Evolutionary conservation across 2,113 vertebrate genomes (phyloP), one percentile per base, ranked within the genome.

Genomic region (Vulpes vulpes): DNA sequence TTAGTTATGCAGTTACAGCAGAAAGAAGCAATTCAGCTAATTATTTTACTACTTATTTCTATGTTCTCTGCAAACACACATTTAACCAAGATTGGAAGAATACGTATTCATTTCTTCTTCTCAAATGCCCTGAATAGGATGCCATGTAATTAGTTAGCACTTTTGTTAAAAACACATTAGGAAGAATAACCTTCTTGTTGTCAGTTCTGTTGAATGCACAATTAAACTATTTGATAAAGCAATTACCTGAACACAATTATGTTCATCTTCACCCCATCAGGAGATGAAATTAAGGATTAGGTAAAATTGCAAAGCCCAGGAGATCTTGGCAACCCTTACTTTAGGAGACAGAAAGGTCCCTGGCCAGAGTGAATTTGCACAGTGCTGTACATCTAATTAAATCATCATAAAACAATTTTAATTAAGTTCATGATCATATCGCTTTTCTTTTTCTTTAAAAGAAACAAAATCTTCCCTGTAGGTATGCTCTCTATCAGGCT

Each of bases 181-280:
- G 96, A 98, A 98, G 91, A 98, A 97, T 97, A 98, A 98, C 97
- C 97, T 97, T 92, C 98, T 97, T 97, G 97, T 97, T 98, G 97
- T 98, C 97, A 90, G 43, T 98, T 98, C 98, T 98, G 91, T 97
- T 98, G 98, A 96, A 98, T 97, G 97, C 96, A 98, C 98, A 99
- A 98, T 98, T 99, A 98, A 98, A 94, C 82, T 96, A 86, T 96
- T 98, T 99, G 99, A 98, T 98, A 98, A 98, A 98, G 98, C 98
- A 98, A 98, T 99, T 99, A 98, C 98, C 97, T 98, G 98, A 98
- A 98, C 97, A 98, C 16, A 89, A 96, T 8, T 25, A 97, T 94
- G 97, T 96, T 91, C 97, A 98, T 83, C 98, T 94, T 98, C 96
- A 96, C 97, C 97, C 98, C 98, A 97, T 98, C 97, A 98, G 97